These are phyloP conservation scores for Endotricha flammealis DNA, from an alignment of 2,888 invertebrate species.

Conservation along the genomic window DNA sequence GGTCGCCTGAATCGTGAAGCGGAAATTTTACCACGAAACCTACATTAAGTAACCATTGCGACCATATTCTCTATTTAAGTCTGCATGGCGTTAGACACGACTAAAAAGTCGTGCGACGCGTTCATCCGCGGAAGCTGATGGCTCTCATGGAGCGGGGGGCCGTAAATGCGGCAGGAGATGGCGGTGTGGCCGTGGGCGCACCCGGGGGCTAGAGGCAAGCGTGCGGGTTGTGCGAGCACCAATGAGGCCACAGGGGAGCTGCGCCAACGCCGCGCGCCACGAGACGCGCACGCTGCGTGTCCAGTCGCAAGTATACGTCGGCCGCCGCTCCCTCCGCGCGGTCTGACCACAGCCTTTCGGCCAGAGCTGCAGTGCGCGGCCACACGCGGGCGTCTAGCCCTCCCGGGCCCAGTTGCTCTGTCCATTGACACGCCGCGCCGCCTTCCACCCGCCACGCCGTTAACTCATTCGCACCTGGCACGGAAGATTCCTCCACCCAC, in stretches of 20 bases:
- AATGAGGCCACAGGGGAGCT: conserved; percentile 86
- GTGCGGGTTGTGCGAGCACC: conserved; percentile 87
- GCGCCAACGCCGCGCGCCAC: conserved; percentile 80
- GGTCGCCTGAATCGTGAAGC: conserved; percentile 1
- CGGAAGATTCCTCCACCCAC: conserved; percentile 73
- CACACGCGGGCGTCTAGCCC: conserved; percentile 88
- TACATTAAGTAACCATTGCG: conserved; percentile 3
- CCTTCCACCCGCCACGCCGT: conserved; percentile 79
- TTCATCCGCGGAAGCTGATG: conserved; percentile 14
- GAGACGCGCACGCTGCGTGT: conserved; percentile 82
- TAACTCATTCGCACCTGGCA: conserved; percentile 29
- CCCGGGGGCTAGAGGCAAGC: conserved; percentile 77
- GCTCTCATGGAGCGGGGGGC: conserved; percentile 9
- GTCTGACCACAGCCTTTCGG: conserved; percentile 87
- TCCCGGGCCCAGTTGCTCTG: conserved; percentile 86
- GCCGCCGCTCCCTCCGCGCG: conserved; percentile 69
- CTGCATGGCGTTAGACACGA: conserved; percentile 1
- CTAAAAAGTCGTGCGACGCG: neutral
- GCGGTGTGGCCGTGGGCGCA: conserved; percentile 4
- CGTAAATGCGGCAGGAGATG: conserved; percentile 2
- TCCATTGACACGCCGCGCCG: conserved; percentile 91
- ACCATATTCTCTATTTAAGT: conserved; percentile 3
- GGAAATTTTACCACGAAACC: neutral
- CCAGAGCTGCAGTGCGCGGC: conserved; percentile 90
- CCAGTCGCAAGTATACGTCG: conserved; percentile 83